Base-by-base conservation (phyloP, 2,888 invertebrate species). In the Lamproptera curius region DNA sequence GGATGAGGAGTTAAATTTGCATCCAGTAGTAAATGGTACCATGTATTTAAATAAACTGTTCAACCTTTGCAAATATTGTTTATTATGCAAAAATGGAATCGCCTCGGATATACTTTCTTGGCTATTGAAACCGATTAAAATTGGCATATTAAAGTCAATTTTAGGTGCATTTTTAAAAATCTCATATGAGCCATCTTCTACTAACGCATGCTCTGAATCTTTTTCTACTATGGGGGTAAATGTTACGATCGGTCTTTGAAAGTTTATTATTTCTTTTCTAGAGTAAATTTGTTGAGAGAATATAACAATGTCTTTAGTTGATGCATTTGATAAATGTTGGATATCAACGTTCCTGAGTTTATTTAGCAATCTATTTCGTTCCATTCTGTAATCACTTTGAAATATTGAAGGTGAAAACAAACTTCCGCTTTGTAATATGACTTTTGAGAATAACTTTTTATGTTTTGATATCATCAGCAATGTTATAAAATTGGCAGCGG, bases 101-200 rank as follows among this genome's bases (percentile, higher is more conserved):
- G 72, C 63, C 70, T 86, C 84, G n/a, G 83, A 70, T 53, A 87
- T 79, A 57, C 81, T 77, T 63, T 89, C 89, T 63, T 83, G 75
- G 15, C 83, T 87, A 50, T 81, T 88, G 47, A 82, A 89, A 31
- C 89, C 89, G n/a, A 87, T 72, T 37, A 90, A 62, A 33, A 88
- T 68, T 9, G 87, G 82, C 49, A 82, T 75, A 26, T 55, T 59
- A 2, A 56, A 50, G 16, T 60, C 50, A 16, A 56, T 51, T 11
- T 48, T 51, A 41, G 52, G 45, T 5, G 49, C 26, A 5, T 50
- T 53, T n/a, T 54, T 53, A 28, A 63, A 61, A 42, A 70, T 61
- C 8, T 73, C 56, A 6, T 65, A 56, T 1, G 73, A 69, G 9
- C 53, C 51, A 26, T 54, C 59, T 2, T 54, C 62, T 28, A 86